Evolutionary conservation across 2,888 invertebrate species (phyloP).

Genomic region (Rhingia campestris): DNA sequence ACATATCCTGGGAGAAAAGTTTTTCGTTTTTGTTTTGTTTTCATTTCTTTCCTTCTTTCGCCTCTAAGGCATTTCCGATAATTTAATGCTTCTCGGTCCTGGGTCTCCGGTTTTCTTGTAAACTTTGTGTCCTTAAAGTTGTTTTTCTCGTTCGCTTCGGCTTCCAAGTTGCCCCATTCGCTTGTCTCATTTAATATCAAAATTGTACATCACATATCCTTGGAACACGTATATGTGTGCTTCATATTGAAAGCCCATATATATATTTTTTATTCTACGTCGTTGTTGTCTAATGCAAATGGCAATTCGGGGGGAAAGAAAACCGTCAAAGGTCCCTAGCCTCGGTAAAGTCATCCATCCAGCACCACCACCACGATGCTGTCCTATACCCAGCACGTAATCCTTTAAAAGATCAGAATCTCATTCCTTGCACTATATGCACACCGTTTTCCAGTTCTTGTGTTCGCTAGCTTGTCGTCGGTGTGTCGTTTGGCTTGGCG

Average conservation of each 20-base stretch:
- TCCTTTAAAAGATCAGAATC: constrained; percentile 42
- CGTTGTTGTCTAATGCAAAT: constrained; percentile 44
- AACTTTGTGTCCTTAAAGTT: constrained; percentile 6
- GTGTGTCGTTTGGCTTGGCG: constrained; percentile 35
- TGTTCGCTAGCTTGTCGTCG: constrained; percentile 21
- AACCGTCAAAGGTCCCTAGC: constrained; percentile 44
- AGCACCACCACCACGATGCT: background rate
- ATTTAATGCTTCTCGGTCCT: constrained; percentile 36
- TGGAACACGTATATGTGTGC: background rate
- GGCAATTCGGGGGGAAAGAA: constrained; percentile 1
- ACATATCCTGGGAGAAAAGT: constrained; percentile 24
- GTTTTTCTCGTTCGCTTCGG: background rate
- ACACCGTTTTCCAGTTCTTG: constrained; percentile 3
- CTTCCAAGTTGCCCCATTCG: constrained; percentile 15
- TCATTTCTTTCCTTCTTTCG: background rate
- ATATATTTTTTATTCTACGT: background rate
- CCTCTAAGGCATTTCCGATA: constrained; percentile 38
- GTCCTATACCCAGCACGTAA: background rate
- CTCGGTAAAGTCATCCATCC: background rate
- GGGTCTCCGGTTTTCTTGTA: constrained; percentile 35
- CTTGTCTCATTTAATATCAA: constrained; percentile 51
- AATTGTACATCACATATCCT: constrained; percentile 46
- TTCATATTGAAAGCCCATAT: constrained; percentile 9
- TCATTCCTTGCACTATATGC: constrained; percentile 9
- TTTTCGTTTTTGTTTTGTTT: too few relatives aligned